These are phyloP conservation scores for Ectropis crepuscularia DNA, from an alignment of 2,888 invertebrate genomes.

Conservation along the genomic window DNA sequence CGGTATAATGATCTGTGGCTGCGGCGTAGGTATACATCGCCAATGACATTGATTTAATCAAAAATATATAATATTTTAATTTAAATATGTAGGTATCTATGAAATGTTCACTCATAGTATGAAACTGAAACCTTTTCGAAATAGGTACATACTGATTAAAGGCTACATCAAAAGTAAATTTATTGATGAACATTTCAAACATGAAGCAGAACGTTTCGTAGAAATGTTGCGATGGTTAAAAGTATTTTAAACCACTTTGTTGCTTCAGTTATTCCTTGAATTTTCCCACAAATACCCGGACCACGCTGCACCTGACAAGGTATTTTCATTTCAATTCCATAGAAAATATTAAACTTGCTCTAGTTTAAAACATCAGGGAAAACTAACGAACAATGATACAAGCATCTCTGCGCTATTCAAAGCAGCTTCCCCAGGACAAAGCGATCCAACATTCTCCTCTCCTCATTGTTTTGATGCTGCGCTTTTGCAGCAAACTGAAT, in stretches of 20 bases:
- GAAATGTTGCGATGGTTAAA: too few relatives aligned
- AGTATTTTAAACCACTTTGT: conserved; percentile 7
- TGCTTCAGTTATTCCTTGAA: not conserved
- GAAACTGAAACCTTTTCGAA: too few relatives aligned
- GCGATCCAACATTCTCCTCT: conserved; percentile 23
- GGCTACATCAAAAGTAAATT: too few relatives aligned
- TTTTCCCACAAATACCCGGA: not conserved
- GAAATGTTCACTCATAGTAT: too few relatives aligned
- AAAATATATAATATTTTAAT: too few relatives aligned
- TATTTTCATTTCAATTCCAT: conserved; percentile 21
- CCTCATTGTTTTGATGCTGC: conserved; percentile 68
- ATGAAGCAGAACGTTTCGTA: too few relatives aligned
- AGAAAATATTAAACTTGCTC: conserved; percentile 6
- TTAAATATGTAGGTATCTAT: too few relatives aligned
- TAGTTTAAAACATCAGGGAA: conserved; percentile 8
- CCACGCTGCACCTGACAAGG: conserved; percentile 10
- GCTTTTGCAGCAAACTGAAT: conserved; percentile 75
- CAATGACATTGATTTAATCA: too few relatives aligned
- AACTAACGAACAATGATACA: conserved; percentile 12
- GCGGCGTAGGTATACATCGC: too few relatives aligned
- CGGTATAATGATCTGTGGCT: too few relatives aligned
- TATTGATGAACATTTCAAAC: too few relatives aligned
- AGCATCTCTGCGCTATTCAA: conserved; percentile 3
- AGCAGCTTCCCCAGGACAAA: conserved; percentile 23
- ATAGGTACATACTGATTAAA: too few relatives aligned